phyloP scores from a whole-genome alignment of 2,113 vertebrate species.

The Speoplatyrhinus poulsoni region DNA sequence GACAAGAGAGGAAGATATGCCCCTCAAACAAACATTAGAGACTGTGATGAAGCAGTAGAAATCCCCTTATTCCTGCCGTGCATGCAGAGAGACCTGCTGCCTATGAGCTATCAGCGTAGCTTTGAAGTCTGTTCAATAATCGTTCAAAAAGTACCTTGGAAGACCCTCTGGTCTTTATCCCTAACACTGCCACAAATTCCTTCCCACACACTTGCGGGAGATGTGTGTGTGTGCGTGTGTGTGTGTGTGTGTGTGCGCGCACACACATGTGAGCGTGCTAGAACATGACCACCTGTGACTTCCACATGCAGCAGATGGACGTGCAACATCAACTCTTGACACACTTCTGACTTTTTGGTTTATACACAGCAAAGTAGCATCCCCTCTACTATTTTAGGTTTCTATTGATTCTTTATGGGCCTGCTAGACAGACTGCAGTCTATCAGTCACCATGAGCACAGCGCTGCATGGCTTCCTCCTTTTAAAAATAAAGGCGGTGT shows the following conservation, averaged over 20 bases:
- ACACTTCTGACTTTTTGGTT: too few relatives aligned
- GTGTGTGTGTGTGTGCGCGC: constrained; percentile 8
- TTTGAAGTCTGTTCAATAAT: constrained; percentile 19
- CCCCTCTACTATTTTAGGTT: too few relatives aligned
- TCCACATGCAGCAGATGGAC: neutral
- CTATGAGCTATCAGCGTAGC: constrained; percentile 1
- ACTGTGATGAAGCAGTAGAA: constrained; percentile 20
- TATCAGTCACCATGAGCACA: too few relatives aligned
- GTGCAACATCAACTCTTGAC: too few relatives aligned
- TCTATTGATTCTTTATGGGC: too few relatives aligned
- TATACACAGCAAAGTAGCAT: too few relatives aligned
- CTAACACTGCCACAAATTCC: too few relatives aligned
- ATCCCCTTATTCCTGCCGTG: constrained; percentile 7
- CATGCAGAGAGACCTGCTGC: neutral
- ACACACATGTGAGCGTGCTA: constrained; percentile 22
- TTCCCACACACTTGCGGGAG: neutral
- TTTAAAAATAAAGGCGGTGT: too few relatives aligned
- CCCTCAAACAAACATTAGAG: constrained; percentile 6
- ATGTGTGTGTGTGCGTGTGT: neutral
- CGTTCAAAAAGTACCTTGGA: neutral
- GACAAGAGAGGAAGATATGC: constrained; percentile 5
- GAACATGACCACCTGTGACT: constrained; percentile 2
- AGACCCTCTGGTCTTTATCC: constrained; percentile 2
- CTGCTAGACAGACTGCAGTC: neutral
- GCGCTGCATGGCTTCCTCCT: too few relatives aligned